These are phyloP conservation scores for Sabellastarte sp. DNA, from an alignment of 2,888 invertebrate genomes.

Conservation along the genomic window DNA sequence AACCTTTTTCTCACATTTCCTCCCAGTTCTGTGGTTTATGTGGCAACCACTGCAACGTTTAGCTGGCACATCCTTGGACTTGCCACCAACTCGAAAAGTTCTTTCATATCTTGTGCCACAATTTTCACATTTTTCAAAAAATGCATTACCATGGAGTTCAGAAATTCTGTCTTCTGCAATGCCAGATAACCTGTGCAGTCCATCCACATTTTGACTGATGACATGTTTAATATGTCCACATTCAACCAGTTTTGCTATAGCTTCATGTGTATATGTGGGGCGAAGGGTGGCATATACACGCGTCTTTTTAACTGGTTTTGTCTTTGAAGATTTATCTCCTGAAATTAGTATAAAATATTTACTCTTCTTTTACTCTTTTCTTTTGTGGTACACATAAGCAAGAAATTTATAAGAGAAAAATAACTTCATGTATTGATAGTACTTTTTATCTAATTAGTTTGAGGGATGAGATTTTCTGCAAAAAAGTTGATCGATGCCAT, in stretches of 20 bases:
- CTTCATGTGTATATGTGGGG: constrained; percentile 49
- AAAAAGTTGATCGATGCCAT: no score
- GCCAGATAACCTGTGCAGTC: constrained; percentile 35
- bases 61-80: constrained; percentile 21
- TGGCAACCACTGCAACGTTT: constrained; percentile 35
- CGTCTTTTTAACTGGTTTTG: no score
- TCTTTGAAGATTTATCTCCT: no score
- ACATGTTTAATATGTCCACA: constrained; percentile 40
- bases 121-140: constrained; percentile 42
- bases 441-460: no score
- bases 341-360: no score
- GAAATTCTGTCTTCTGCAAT: constrained; percentile 35
- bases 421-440: no score
- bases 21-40: constrained; percentile 41
- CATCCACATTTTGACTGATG: constrained; percentile 51
- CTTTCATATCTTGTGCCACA: constrained; percentile 25
- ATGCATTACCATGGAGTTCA: constrained; percentile 46
- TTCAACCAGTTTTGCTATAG: constrained; percentile 39
- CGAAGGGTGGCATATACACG: constrained; percentile 21
- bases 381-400: no score
- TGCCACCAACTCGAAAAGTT: background rate
- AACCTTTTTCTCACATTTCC: constrained; percentile 35
- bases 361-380: no score
- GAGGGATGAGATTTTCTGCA: no score
- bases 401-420: no score